phyloP scores from a whole-genome alignment of 1,140 invertebrate species.

The Ditylenchus dipsaci region DNA sequence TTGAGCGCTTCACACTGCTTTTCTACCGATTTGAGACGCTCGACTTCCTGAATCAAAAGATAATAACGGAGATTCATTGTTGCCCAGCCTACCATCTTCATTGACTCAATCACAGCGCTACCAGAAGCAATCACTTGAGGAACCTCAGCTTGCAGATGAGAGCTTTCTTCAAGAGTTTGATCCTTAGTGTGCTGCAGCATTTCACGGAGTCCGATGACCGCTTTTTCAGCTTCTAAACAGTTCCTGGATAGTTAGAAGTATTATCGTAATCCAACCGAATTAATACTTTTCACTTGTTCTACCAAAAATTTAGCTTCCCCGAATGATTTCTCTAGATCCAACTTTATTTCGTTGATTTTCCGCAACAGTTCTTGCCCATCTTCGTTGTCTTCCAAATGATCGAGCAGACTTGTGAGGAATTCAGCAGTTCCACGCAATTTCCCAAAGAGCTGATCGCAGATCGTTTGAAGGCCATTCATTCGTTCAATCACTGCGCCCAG shows the following conservation, averaged over 20 bases:
- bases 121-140: too few relatives aligned
- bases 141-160: too few relatives aligned
- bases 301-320: background rate
- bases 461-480: background rate
- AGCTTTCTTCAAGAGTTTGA: background rate
- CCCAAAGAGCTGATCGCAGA: conserved; percentile 1
- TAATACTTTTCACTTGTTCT: background rate
- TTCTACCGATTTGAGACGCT: too few relatives aligned
- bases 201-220: background rate
- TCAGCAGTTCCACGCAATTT: conserved; percentile 7
- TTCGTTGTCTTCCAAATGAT: conserved; percentile 1
- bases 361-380: background rate
- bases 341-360: background rate
- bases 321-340: background rate
- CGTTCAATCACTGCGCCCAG: background rate
- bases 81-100: too few relatives aligned
- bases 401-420: background rate
- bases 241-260: background rate
- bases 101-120: too few relatives aligned
- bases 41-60: too few relatives aligned
- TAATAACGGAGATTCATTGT: too few relatives aligned
- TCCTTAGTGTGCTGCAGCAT: background rate
- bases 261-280: background rate
- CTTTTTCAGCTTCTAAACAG: background rate
- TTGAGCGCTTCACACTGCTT: too few relatives aligned